Conservation (phyloP, 2,797 vertebrate genomes). For the Accipiter fasciatus region DNA sequence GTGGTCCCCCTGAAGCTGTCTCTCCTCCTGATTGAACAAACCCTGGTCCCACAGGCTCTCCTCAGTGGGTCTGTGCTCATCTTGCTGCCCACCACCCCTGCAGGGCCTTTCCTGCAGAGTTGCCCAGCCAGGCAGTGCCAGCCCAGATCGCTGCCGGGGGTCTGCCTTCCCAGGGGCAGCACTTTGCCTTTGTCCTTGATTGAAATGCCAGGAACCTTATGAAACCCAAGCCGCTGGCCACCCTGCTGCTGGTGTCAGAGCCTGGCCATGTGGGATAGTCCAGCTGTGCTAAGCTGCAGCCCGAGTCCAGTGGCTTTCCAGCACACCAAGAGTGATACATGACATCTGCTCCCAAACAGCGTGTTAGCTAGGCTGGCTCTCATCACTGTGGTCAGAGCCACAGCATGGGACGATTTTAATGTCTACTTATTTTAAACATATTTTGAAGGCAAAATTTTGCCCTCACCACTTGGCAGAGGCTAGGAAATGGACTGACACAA, state of each 20-base stretch:
- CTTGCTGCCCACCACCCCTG: fast-evolving
- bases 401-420: constrained; percentile 12
- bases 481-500: background rate
- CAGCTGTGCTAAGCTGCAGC: constrained; percentile 16
- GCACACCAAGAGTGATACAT: background rate
- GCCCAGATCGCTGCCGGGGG: fast-evolving
- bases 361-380: background rate
- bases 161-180: background rate
- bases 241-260: constrained; percentile 13
- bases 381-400: constrained; percentile 22
- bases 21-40: background rate
- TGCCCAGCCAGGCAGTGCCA: background rate
- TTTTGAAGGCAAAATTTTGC: constrained; percentile 16
- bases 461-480: background rate
- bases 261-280: background rate
- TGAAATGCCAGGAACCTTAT: background rate
- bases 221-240: background rate
- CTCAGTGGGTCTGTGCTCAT: background rate
- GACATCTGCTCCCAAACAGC: constrained; percentile 25
- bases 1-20: background rate
- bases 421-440: constrained; percentile 25
- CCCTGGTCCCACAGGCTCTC: background rate
- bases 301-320: background rate
- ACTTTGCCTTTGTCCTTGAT: background rate
- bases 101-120: background rate